Conservation (phyloP, 2,797 vertebrate genomes). For the Poecile montanus region DNA sequence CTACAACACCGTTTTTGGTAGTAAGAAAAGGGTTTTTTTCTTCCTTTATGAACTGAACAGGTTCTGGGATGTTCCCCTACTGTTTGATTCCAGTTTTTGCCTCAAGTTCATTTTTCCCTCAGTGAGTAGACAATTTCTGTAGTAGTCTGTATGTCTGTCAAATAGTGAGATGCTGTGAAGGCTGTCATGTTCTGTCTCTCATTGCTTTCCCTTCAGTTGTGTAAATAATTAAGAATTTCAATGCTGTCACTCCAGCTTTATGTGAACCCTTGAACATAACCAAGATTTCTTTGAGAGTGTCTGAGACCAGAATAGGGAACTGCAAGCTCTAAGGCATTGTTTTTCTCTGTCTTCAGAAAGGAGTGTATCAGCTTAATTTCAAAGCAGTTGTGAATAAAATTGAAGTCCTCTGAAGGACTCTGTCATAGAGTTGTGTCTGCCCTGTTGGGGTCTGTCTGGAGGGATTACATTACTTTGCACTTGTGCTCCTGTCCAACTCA, state of each 20-base stretch:
- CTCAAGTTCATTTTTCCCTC: not conserved
- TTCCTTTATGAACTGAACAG: not conserved
- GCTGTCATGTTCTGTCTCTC: not conserved
- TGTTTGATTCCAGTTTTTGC: not conserved
- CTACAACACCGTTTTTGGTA: not conserved
- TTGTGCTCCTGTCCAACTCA: not conserved
- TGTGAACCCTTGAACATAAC: not conserved
- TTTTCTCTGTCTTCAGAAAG: not conserved
- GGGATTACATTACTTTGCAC: not conserved
- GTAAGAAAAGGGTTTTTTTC: not conserved
- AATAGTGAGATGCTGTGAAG: not conserved
- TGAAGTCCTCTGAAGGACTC: not conserved
- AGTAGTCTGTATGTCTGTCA: not conserved
- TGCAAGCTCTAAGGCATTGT: not conserved
- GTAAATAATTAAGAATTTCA: too few relatives aligned
- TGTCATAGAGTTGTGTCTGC: not conserved
- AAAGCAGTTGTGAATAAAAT: not conserved
- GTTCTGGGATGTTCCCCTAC: not conserved
- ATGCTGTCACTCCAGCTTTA: not conserved
- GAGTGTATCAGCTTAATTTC: not conserved
- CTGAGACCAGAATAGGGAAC: accelerated
- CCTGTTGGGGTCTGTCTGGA: accelerated
- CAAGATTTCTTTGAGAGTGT: not conserved
- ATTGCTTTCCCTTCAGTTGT: not conserved
- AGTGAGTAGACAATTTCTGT: not conserved